These are phyloP conservation scores for Dryocosmus kuriphilus DNA, from an alignment of 2,888 invertebrate genomes.

Conservation along the genomic window DNA sequence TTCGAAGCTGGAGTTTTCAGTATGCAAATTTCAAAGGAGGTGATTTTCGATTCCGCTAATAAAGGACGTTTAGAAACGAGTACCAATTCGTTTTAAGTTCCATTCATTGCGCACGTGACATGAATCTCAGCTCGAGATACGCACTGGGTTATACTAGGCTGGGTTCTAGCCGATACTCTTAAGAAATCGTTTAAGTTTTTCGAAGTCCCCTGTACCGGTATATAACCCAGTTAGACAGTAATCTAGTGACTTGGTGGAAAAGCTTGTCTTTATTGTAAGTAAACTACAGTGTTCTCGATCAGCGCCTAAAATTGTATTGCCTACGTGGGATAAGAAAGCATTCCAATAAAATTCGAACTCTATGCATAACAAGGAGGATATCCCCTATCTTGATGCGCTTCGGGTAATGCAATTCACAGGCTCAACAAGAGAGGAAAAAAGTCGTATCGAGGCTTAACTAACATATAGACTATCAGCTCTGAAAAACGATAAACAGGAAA, in stretches of 20 bases:
- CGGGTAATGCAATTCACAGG: not conserved
- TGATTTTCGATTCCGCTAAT: not conserved
- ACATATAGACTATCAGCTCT: slow-evolving; percentile 2
- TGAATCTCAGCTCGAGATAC: not conserved
- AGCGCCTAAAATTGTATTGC: slow-evolving; percentile 32
- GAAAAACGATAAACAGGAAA: slow-evolving; percentile 49
- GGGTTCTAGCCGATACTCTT: not conserved
- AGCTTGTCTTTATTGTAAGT: slow-evolving; percentile 23
- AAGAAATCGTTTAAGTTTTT: not conserved
- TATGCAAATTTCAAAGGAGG: not conserved
- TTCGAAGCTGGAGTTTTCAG: not conserved
- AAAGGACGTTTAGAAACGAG: not conserved
- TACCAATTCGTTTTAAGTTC: not conserved
- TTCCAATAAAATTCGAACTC: slow-evolving; percentile 34
- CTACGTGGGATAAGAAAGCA: slow-evolving; percentile 32
- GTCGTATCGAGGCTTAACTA: slow-evolving; percentile 12
- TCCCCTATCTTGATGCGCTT: slow-evolving; percentile 17
- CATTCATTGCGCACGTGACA: not conserved
- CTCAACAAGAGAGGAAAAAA: not conserved
- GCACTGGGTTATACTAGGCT: not conserved
- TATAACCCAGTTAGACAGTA: not conserved
- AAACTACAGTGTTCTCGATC: slow-evolving; percentile 8
- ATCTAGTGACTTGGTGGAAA: slow-evolving; percentile 1
- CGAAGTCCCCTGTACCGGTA: not conserved
- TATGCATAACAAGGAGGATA: slow-evolving; percentile 33